Percentiles rank a stretch among this genome's conserved stretches.
phyloP scores from a whole-genome alignment of 2,113 vertebrate species.

The Grallaria varia region DNA sequence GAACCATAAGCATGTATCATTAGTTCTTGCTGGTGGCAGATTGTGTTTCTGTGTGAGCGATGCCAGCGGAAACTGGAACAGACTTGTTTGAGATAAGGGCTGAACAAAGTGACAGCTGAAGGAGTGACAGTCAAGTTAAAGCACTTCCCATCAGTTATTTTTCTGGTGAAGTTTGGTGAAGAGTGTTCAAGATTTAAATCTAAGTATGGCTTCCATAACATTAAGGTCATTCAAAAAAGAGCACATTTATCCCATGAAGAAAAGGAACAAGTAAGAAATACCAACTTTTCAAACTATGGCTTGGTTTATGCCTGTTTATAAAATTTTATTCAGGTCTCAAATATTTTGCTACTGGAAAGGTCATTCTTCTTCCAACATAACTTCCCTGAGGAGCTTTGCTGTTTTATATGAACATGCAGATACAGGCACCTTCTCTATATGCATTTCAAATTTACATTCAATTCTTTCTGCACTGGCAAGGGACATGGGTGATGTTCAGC shows the following conservation, averaged over 20 bases:
- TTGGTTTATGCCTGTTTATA: background rate
- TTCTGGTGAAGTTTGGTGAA: background rate
- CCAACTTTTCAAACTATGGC: background rate
- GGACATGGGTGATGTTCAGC: background rate
- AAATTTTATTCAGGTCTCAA: background rate
- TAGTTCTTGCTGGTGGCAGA: background rate
- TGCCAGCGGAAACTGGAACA: background rate
- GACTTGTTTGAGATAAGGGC: background rate
- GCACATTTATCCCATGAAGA: background rate
- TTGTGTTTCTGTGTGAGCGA: background rate
- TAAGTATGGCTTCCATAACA: background rate
- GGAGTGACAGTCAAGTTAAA: background rate
- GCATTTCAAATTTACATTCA: background rate
- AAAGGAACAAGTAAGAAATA: background rate
- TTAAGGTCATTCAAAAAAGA: background rate
- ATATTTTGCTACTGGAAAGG: background rate
- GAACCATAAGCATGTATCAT: background rate
- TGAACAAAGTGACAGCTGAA: background rate
- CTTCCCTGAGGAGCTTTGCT: background rate
- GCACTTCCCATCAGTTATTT: background rate
- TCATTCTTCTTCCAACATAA: background rate
- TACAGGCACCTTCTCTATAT: background rate
- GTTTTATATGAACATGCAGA: background rate
- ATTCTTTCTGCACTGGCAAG: background rate
- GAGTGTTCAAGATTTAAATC: background rate